Evolutionary conservation across 2,113 vertebrate genomes (phyloP), one percentile per base, ranked within the genome.

Genomic region (Entomyzon cyanotis): DNA sequence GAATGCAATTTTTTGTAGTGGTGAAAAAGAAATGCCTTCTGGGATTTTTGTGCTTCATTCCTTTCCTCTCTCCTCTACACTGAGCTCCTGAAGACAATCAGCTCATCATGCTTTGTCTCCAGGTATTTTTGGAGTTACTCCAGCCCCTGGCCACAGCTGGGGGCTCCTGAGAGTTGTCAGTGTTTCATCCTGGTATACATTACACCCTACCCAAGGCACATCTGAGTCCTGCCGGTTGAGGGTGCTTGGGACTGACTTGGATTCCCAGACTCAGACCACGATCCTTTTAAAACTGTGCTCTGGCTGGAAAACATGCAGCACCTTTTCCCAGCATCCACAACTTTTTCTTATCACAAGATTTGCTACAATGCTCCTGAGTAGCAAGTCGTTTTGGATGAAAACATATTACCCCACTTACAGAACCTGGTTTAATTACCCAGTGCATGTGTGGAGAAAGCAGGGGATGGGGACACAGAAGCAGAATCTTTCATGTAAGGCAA

Each of bases 351-450:
- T 77, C 63, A 41, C 35, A 88, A 60, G 73, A 60, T 78, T 87
- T 0, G 2, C 33, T 62, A 18, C 52, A 79, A 9, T 35, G 71
- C 74, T 79, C 17, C 46, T 12, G 53, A 80, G 42, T 65, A 47
- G 12, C 37, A 39, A 79, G 37, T 67, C 1, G 58, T 87, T 95
- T 71, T 76, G 69, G 83, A 58, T 79, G 28, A 53, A 30, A 65
- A 93, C 79, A 31, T 81, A 87, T 58, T 49, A 76, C 44, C 59
- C 44, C 89, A n/a, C 58, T 84, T 94, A 64, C 37, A 75, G 81
- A 84, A 75, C n/a, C 28, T 64, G n/a, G 37, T 90, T 93, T 96
- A 82, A 93, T 91, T 93, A 93, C 58, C 53, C 27, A 31, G 41
- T n/a, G 31, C 3, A 0, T 65, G 28, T 92, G 60, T 50, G 77